A percentile compares a stretch with the other conserved stretches of the same genome.
Conservation (phyloP, 30 jellyfish, hydroid and myxozoan genomes). For the Sanderia malayensis region DNA sequence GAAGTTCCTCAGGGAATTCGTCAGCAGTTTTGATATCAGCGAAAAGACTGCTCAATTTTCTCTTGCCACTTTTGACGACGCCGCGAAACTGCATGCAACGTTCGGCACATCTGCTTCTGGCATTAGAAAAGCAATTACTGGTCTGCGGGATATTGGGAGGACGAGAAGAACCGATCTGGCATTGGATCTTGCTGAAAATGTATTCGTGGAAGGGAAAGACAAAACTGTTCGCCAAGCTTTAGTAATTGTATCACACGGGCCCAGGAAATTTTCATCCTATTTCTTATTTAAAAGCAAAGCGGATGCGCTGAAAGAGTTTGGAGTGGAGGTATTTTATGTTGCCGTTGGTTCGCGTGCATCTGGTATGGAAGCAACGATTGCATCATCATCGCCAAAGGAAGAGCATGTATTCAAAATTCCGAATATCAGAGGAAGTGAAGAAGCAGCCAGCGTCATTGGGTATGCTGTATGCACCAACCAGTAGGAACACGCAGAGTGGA, state of each 20-base stretch:
- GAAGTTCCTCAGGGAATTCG: conserved; percentile 12
- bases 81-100: conserved; percentile 9
- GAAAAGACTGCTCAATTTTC: conserved; percentile 7
- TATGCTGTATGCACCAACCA: no score
- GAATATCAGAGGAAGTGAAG: no score
- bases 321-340: conserved; percentile 37
- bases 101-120: conserved; percentile 14
- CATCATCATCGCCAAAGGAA: conserved; percentile 55
- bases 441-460: no score
- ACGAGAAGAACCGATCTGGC: conserved; percentile 44
- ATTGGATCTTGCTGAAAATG: conserved; percentile 29
- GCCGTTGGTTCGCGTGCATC: neutral
- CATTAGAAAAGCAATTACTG: neutral
- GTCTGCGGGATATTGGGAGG: neutral
- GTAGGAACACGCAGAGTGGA: no score
- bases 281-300: neutral
- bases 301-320: conserved; percentile 17
- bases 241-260: conserved; percentile 27
- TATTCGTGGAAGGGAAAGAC: conserved; percentile 8
- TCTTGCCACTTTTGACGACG: conserved; percentile 31
- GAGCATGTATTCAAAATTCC: conserved; percentile 22
- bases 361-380: conserved; percentile 8
- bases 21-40: conserved; percentile 4
- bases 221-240: conserved; percentile 16
- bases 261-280: neutral